Evolutionary conservation across 2,888 invertebrate genomes (phyloP).

Genomic region (Stenodema calcarata): DNA sequence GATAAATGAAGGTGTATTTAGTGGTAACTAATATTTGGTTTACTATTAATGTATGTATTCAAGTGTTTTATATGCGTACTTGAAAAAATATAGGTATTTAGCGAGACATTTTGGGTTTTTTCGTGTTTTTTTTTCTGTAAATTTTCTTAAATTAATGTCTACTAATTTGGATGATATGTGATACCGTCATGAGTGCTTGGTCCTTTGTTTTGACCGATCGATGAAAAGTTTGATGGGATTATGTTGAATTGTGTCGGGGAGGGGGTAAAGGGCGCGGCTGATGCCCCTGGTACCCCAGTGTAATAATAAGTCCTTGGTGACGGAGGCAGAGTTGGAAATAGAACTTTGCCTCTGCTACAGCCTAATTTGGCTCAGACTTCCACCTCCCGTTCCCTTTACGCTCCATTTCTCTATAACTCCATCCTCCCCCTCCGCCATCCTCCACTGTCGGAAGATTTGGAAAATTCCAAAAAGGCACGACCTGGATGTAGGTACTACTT

Average conservation of each 20-base stretch:
- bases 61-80: no score
- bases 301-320: conserved; percentile 9
- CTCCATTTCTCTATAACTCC: neutral
- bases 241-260: neutral
- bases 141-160: no score
- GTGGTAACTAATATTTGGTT: no score
- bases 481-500: no score
- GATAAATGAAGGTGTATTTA: no score
- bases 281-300: conserved; percentile 6
- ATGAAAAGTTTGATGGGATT: neutral
- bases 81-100: no score
- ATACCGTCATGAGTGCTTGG: no score
- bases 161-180: no score
- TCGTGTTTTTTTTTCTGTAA: no score
- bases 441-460: neutral
- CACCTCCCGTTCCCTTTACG: neutral
- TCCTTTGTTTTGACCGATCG: neutral
- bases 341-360: neutral
- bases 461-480: no score
- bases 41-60: no score
- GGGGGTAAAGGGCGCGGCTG: conserved; percentile 25
- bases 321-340: neutral
- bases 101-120: no score
- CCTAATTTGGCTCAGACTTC: conserved; percentile 25
- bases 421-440: neutral